These are phyloP conservation scores for Rhizomys pruinosus DNA, from an alignment of 2,113 vertebrate species.

Conservation along the genomic window DNA sequence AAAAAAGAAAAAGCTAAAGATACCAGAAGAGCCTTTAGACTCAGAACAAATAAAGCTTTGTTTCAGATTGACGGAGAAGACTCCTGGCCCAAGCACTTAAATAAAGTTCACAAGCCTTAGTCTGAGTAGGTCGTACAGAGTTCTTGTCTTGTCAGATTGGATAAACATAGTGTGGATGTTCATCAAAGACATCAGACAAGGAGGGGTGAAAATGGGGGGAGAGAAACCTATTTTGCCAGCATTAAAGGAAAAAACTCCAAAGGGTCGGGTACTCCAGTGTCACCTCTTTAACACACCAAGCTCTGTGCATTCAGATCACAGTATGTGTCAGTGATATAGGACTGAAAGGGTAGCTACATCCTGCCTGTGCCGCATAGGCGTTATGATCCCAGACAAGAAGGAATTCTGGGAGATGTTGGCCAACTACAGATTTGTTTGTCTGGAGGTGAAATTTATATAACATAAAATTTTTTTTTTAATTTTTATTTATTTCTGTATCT, in stretches of 20 bases:
- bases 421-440: not conserved
- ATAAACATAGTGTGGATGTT: not conserved
- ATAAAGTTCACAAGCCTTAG: not conserved
- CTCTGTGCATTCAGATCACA: not conserved
- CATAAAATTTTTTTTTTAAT: too few relatives aligned
- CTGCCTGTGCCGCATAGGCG: not conserved
- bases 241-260: not conserved
- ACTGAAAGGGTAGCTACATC: not conserved
- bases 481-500: too few relatives aligned
- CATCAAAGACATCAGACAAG: not conserved
- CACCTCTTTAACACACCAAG: not conserved
- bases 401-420: not conserved
- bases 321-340: not conserved
- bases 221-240: not conserved
- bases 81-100: not conserved
- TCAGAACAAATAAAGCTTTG: not conserved
- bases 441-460: constrained; percentile 4
- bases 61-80: not conserved
- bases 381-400: not conserved
- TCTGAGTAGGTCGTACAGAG: not conserved
- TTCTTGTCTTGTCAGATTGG: constrained; percentile 1
- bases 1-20: not conserved
- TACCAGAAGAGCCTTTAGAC: constrained; percentile 6
- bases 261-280: not conserved
- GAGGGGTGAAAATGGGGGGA: not conserved